These are phyloP conservation scores for Eumeta japonica DNA, from an alignment of 1,140 invertebrate genomes.

Conservation along the genomic window DNA sequence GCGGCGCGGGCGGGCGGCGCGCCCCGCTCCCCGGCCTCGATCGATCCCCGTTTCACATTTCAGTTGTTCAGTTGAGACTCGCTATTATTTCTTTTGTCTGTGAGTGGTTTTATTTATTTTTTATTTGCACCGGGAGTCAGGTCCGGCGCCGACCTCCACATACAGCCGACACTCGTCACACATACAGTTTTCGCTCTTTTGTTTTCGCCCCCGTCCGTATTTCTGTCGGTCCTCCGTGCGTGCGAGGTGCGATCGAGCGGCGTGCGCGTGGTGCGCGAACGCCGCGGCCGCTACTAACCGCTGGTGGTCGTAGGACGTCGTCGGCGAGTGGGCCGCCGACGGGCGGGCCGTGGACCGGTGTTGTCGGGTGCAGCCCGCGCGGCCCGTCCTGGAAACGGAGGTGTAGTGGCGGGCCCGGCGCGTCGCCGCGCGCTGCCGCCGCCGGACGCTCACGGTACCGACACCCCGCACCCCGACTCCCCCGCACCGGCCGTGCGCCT, in stretches of 20 bases:
- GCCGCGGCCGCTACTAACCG: slow-evolving; percentile 6
- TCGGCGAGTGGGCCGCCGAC: slow-evolving; percentile 45
- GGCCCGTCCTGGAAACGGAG: slow-evolving; percentile 55
- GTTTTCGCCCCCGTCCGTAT: too few relatives aligned
- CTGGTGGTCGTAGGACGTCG: slow-evolving; percentile 40
- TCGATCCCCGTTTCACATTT: too few relatives aligned
- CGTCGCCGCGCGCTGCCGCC: slow-evolving; percentile 30
- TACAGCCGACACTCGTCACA: too few relatives aligned
- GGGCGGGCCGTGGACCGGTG: slow-evolving; percentile 47
- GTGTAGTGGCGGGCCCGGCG: slow-evolving; percentile 50
- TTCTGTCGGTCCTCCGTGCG: too few relatives aligned
- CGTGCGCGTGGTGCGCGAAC: neutral
- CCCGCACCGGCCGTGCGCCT: slow-evolving; percentile 4
- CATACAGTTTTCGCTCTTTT: too few relatives aligned
- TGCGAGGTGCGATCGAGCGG: slow-evolving; percentile 14
- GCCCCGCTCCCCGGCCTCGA: too few relatives aligned
- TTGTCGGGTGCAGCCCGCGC: slow-evolving; percentile 54
- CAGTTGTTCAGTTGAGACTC: too few relatives aligned
- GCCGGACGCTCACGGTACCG: slow-evolving; percentile 46
- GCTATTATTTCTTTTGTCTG: too few relatives aligned
- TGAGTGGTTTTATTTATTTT: too few relatives aligned
- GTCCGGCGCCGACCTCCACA: too few relatives aligned
- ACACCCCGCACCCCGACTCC: slow-evolving; percentile 13
- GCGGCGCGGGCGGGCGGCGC: neutral
- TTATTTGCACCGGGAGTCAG: too few relatives aligned